A percentile compares a stretch with the other conserved stretches of the same genome.
Conservation (phyloP, 2,113 vertebrate genomes). For the Paradisaea rubra region DNA sequence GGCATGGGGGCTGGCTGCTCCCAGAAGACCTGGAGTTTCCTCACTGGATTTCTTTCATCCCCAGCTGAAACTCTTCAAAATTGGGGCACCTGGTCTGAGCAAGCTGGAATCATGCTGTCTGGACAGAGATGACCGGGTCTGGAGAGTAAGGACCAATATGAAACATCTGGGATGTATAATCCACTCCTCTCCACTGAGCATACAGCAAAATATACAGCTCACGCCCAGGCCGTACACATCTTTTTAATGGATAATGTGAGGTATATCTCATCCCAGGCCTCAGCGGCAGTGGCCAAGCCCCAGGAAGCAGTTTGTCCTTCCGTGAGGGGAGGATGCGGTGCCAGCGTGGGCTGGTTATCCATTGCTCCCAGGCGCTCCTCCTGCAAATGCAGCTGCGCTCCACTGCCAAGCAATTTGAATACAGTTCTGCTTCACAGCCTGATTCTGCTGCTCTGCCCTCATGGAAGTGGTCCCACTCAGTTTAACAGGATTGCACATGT, state of each 20-base stretch:
- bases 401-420: background rate
- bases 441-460: background rate
- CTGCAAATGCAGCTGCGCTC: background rate
- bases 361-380: background rate
- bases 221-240: background rate
- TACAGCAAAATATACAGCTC: background rate
- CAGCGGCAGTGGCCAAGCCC: background rate
- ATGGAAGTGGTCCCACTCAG: fast-evolving
- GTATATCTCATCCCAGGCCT: background rate
- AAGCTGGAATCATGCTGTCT: background rate
- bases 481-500: background rate
- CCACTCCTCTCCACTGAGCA: background rate
- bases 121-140: fast-evolving
- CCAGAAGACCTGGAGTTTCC: background rate
- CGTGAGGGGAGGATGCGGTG: fast-evolving
- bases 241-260: background rate
- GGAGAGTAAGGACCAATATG: background rate
- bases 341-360: fast-evolving
- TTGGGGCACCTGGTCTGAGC: background rate
- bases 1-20: background rate
- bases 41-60: background rate
- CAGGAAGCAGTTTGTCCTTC: background rate
- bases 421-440: fast-evolving
- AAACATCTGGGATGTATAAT: background rate
- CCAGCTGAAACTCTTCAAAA: background rate